Conservation (phyloP, 2,113 vertebrate species). For the Gopherus evgoodei region DNA sequence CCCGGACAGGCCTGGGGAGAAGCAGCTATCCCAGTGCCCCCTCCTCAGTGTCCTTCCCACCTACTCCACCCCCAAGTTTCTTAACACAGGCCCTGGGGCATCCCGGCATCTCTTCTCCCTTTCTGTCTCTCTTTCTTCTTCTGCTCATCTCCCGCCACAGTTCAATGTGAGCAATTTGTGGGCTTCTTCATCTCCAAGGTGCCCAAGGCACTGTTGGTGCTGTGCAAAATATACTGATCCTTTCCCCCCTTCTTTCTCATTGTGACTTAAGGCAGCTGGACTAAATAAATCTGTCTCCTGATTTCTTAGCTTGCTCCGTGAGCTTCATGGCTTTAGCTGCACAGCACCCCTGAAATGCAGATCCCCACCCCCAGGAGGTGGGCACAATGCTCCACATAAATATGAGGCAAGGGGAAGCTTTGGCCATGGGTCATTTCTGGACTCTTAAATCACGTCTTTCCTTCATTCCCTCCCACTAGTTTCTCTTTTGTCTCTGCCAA, state of each 20-base stretch:
- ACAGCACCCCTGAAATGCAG: not conserved
- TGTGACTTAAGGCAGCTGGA: not conserved
- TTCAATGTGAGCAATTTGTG: not conserved
- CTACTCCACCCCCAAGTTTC: not conserved
- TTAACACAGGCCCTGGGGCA: not conserved
- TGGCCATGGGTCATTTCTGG: not conserved
- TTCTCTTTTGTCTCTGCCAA: not conserved
- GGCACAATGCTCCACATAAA: not conserved
- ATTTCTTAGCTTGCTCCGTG: not conserved
- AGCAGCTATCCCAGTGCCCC: too few species aligned
- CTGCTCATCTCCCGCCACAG: not conserved
- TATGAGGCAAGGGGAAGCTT: not conserved
- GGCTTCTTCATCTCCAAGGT: not conserved
- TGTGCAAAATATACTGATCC: not conserved
- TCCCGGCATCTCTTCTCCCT: not conserved
- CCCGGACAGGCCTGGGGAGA: not conserved
- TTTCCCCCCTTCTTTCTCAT: not conserved
- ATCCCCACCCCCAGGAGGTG: too few species aligned
- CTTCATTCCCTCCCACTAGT: not conserved
- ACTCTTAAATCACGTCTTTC: not conserved
- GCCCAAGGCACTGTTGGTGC: not conserved
- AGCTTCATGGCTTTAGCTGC: not conserved
- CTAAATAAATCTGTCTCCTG: not conserved
- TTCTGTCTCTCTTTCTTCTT: not conserved
- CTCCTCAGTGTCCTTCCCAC: not conserved